Conservation (phyloP, 2,797 vertebrate genomes). For the Lacerta bilineata region DNA sequence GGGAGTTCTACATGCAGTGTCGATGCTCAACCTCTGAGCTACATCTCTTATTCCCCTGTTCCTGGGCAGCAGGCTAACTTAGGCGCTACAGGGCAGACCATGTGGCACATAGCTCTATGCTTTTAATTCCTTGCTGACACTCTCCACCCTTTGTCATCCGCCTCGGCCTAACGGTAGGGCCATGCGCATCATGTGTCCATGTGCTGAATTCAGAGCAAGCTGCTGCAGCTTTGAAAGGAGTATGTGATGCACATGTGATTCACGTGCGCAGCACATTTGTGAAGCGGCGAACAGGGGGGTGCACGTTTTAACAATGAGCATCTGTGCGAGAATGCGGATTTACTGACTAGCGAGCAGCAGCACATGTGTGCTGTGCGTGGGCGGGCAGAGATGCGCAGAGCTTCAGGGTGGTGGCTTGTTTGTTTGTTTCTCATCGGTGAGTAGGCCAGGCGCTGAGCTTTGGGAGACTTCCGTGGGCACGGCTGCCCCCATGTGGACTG, state of each 20-base stretch:
- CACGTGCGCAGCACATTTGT: neutral
- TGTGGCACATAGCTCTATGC: neutral
- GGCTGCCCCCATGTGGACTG: conserved; percentile 41
- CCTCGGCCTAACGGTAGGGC: neutral
- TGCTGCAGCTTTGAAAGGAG: neutral
- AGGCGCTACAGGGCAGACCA: neutral
- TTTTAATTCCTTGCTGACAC: neutral
- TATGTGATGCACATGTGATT: neutral
- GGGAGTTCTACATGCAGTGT: too few species aligned
- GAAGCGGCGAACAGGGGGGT: neutral
- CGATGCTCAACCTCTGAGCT: too few species aligned
- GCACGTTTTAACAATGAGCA: neutral
- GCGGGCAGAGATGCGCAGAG: neutral
- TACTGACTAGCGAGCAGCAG: neutral
- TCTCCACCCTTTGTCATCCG: neutral
- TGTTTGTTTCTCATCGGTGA: conserved; percentile 12
- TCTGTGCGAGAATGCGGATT: neutral
- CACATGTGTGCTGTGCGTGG: conserved; percentile 15
- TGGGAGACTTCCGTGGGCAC: neutral
- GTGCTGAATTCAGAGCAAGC: neutral
- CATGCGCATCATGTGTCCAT: neutral
- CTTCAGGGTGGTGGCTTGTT: conserved; percentile 7
- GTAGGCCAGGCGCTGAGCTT: neutral
- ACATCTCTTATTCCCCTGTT: neutral
- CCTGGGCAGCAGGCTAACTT: neutral